These are phyloP conservation scores for Neolamprologus hecqui DNA, from an alignment of 2,113 vertebrate genomes.

Conservation along the genomic window DNA sequence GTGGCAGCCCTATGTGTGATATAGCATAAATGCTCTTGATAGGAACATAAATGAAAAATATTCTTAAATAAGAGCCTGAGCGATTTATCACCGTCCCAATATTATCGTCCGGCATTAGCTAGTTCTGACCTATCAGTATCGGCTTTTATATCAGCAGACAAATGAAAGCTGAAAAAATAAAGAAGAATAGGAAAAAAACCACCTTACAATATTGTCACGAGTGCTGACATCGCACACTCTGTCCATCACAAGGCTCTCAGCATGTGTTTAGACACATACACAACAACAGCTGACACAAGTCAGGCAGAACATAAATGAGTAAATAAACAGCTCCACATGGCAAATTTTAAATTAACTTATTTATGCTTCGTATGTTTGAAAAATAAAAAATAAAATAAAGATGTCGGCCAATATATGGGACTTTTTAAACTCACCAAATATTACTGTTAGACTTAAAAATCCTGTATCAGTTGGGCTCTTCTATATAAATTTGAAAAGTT, in stretches of 20 bases:
- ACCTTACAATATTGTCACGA: not conserved
- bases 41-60: not conserved
- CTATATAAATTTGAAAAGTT: not conserved
- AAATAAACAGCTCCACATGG: not conserved
- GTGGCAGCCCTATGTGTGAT: not conserved
- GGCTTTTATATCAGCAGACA: not conserved
- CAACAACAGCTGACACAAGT: not conserved
- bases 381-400: not conserved
- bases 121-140: not conserved
- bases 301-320: not conserved
- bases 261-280: not conserved
- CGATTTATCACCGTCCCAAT: not conserved
- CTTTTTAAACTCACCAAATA: not conserved
- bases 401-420: not conserved
- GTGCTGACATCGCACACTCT: not conserved
- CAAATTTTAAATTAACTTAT: not conserved
- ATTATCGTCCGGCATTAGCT: accelerated
- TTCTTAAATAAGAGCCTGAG: not conserved
- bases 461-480: not conserved
- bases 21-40: not conserved
- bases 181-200: not conserved
- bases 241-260: not conserved
- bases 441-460: not conserved
- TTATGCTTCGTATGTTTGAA: accelerated
- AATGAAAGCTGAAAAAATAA: not conserved